Conservation (phyloP, 1,140 invertebrate species). For the Ephestia elutella region DNA sequence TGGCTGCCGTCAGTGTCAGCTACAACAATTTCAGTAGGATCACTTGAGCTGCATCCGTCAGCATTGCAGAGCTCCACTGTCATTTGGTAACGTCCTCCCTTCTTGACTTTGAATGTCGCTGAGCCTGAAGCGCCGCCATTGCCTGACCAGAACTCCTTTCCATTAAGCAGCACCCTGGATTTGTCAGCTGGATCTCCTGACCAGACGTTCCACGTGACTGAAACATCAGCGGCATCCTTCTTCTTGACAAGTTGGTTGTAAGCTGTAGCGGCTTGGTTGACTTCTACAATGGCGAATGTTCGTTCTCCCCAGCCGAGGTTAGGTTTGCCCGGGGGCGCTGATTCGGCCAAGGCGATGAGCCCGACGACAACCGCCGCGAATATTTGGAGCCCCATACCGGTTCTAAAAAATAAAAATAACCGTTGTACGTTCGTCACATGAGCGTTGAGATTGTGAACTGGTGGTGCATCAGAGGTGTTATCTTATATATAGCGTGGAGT, state of each 20-base stretch:
- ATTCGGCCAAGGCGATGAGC: constrained; percentile 39
- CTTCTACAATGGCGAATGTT: constrained; percentile 63
- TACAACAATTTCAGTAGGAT: constrained; percentile 57
- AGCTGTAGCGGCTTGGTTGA: constrained; percentile 61
- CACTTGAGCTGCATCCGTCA: constrained; percentile 56
- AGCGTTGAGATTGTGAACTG: constrained; percentile 45
- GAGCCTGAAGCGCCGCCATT: constrained; percentile 38
- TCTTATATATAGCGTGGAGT: constrained; percentile 60
- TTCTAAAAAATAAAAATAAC: constrained; percentile 56
- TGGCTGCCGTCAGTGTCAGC: constrained; percentile 67
- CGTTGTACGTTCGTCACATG: constrained; percentile 36
- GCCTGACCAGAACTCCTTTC: constrained; percentile 57
- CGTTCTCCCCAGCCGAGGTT: constrained; percentile 61
- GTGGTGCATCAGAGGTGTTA: constrained; percentile 39
- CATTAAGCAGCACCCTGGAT: constrained; percentile 47
- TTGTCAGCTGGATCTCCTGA: constrained; percentile 55
- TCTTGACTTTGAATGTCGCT: constrained; percentile 57
- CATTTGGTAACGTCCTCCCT: constrained; percentile 62
- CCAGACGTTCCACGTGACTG: constrained; percentile 64
- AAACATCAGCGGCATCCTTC: constrained; percentile 54
- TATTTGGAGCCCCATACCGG: constrained; percentile 50
- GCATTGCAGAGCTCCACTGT: constrained; percentile 55
- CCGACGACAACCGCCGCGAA: constrained; percentile 39
- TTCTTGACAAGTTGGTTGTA: constrained; percentile 62
- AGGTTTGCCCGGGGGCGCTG: constrained; percentile 57